A percentile compares a stretch with the other conserved stretches of the same genome.
Evolutionary conservation across 2,113 vertebrate species (phyloP).

Genomic region (Ochotona curzoniae): DNA sequence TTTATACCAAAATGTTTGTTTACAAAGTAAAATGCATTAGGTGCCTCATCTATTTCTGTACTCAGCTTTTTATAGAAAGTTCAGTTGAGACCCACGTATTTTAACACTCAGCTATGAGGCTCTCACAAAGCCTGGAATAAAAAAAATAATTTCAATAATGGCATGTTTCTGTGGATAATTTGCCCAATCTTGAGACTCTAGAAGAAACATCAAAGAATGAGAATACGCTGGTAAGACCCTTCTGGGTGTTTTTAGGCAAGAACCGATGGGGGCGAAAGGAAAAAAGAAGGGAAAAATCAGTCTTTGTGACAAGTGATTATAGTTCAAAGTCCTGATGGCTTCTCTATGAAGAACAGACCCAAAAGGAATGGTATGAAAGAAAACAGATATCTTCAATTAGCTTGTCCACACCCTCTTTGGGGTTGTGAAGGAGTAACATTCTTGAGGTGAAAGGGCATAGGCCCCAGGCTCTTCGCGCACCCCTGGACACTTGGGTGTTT

Average conservation of each 20-base stretch:
- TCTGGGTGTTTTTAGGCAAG: background rate
- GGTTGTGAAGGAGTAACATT: background rate
- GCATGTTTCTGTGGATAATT: conserved; percentile 45
- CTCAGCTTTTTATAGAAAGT: background rate
- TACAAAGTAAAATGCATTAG: background rate
- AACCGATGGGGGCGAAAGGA: background rate
- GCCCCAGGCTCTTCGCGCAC: background rate
- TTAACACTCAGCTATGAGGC: background rate
- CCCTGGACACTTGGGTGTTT: background rate
- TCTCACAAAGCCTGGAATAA: conserved; percentile 47
- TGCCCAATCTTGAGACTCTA: conserved; percentile 61
- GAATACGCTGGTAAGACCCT: background rate
- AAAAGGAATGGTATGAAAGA: conserved; percentile 36
- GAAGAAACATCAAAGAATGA: conserved; percentile 56
- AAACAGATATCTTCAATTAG: conserved; percentile 70
- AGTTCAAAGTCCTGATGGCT: conserved; percentile 64
- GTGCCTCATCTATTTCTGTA: background rate
- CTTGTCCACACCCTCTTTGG: conserved; percentile 56
- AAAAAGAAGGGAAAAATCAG: conserved; percentile 20
- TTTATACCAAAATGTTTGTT: background rate
- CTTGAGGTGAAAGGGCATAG: conserved; percentile 28
- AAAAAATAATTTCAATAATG: conserved; percentile 55
- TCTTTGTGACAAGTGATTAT: conserved; percentile 69
- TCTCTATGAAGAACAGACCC: conserved; percentile 72
- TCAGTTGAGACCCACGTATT: background rate